Evolutionary conservation across 1,140 invertebrate species (phyloP).

Genomic region (Tetramorium alpestre): DNA sequence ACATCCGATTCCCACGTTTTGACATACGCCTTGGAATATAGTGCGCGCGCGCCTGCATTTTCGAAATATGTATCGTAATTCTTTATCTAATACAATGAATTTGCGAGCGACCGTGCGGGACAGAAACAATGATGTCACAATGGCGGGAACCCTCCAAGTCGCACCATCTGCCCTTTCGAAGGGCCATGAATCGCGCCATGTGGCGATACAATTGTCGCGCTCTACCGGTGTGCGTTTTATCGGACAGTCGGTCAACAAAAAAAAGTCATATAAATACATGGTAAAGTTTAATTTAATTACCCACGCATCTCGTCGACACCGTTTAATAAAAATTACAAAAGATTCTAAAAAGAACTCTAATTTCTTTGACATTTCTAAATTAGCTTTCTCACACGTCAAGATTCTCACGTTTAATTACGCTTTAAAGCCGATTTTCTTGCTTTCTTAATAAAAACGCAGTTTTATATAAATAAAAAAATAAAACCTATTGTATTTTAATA

Average conservation of each 20-base stretch:
- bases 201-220: conserved; percentile 54
- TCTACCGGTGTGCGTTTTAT: neutral
- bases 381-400: neutral
- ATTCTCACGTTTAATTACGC: neutral
- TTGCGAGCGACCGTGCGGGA: conserved; percentile 15
- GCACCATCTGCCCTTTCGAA: conserved; percentile 50
- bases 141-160: conserved; percentile 48
- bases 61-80: conserved; percentile 52
- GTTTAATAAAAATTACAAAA: neutral
- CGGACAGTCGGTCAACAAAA: conserved; percentile 23
- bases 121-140: conserved; percentile 44
- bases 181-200: conserved; percentile 40
- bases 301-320: neutral
- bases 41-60: neutral
- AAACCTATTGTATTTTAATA: neutral
- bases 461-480: neutral
- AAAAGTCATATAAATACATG: neutral
- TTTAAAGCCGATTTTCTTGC: neutral
- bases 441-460: neutral
- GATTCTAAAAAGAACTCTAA: neutral
- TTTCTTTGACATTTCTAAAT: neutral
- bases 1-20: conserved; percentile 34
- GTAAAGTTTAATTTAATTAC: conserved; percentile 17
- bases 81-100: conserved; percentile 50
- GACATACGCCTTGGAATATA: neutral